phyloP scores from a whole-genome alignment of 1,140 invertebrate genomes.

The Cylas formicarius region DNA sequence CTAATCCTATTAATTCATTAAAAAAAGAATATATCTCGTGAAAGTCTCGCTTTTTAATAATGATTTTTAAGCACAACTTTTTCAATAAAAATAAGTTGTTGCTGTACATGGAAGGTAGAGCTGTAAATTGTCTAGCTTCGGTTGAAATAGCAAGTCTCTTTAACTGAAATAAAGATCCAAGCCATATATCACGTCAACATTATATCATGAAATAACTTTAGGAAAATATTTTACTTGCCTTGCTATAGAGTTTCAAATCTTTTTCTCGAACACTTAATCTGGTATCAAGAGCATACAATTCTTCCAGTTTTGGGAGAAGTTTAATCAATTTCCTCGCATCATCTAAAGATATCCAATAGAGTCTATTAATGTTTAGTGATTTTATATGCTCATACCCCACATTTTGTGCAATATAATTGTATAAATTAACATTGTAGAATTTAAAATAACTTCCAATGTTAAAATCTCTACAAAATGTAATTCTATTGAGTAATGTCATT shows the following conservation, averaged over 20 bases:
- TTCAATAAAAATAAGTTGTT: conserved; percentile 14
- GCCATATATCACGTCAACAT: conserved; percentile 3
- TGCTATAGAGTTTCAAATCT: conserved; percentile 15
- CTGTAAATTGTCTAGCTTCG: conserved; percentile 11
- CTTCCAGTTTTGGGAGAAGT: conserved; percentile 15
- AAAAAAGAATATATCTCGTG: conserved; percentile 14
- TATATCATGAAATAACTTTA: neutral
- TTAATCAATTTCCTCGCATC: conserved; percentile 17
- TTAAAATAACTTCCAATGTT: conserved; percentile 13
- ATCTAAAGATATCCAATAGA: conserved; percentile 20
- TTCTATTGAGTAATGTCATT: too few species aligned
- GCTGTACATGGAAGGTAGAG: conserved; percentile 3
- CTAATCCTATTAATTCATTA: conserved; percentile 13
- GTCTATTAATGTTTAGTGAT: conserved; percentile 20
- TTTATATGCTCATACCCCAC: conserved; percentile 14
- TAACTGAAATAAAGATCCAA: conserved; percentile 11
- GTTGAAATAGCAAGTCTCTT: conserved; percentile 13
- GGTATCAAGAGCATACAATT: conserved; percentile 21
- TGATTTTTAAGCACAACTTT: conserved; percentile 19
- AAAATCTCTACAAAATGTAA: conserved; percentile 18
- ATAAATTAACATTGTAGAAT: conserved; percentile 6
- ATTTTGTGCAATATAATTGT: conserved; percentile 9
- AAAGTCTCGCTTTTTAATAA: conserved; percentile 3
- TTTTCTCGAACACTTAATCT: conserved; percentile 14
- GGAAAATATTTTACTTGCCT: conserved; percentile 15